A percentile compares a stretch with the other conserved stretches of the same genome.
Evolutionary conservation across 2,888 invertebrate genomes (phyloP).

Genomic region (Tigriopus californicus): DNA sequence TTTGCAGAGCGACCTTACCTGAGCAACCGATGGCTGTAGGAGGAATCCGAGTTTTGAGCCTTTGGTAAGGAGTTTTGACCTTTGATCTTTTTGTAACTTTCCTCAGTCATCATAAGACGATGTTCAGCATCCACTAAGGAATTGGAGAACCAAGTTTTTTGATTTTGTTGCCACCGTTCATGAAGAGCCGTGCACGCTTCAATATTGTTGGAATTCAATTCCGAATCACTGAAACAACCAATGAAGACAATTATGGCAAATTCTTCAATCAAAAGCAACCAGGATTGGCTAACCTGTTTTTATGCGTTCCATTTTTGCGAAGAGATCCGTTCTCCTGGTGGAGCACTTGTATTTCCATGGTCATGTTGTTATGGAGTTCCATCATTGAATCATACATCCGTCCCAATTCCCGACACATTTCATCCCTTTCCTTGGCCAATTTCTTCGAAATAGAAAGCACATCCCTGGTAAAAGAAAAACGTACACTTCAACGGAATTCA

Average conservation of each 20-base stretch:
- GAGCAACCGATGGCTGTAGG: neutral
- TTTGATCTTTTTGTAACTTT: conserved; percentile 23
- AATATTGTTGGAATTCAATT: neutral
- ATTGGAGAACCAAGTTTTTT: conserved; percentile 22
- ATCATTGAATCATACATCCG: conserved; percentile 21
- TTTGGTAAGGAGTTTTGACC: no score
- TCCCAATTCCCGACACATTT: conserved; percentile 23
- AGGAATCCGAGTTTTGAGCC: neutral
- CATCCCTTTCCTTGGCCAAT: conserved; percentile 26
- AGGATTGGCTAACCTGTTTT: no score
- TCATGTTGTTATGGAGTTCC: conserved; percentile 21
- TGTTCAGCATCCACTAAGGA: conserved; percentile 23
- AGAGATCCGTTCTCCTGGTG: neutral
- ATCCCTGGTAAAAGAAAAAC: conserved; percentile 22
- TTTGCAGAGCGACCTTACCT: no score
- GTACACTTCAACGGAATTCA: neutral
- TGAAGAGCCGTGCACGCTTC: conserved; percentile 17
- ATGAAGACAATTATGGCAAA: no score
- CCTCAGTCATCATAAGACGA: conserved; percentile 23
- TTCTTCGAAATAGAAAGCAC: conserved; percentile 24
- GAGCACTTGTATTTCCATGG: conserved; percentile 8
- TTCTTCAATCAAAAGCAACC: no score
- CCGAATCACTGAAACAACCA: no score
- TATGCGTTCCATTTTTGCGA: no score
- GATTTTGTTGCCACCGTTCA: conserved; percentile 21